Evolutionary conservation across 2,797 vertebrate genomes (phyloP).

Genomic region (Falco naumanni): DNA sequence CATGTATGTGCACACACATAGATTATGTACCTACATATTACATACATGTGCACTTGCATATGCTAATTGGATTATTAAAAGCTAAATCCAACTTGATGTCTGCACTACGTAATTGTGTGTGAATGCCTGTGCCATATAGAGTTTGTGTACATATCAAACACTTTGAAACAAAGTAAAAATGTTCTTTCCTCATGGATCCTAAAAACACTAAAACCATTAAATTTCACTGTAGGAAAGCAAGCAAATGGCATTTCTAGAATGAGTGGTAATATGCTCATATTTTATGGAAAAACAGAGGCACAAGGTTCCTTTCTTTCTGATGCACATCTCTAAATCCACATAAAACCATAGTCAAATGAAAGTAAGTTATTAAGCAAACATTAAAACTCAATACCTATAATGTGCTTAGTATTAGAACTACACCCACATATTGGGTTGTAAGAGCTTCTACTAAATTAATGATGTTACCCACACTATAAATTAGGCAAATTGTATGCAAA

Average conservation of each 20-base stretch:
- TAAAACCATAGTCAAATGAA: constrained; percentile 41
- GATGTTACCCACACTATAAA: constrained; percentile 70
- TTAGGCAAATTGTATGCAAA: constrained; percentile 79
- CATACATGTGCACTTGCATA: background rate
- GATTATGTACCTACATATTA: background rate
- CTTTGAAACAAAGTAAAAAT: background rate
- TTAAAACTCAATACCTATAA: constrained; percentile 56
- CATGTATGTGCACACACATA: background rate
- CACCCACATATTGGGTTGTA: constrained; percentile 68
- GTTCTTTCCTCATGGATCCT: background rate
- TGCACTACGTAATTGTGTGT: background rate
- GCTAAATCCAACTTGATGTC: constrained; percentile 16
- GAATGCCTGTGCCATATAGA: background rate
- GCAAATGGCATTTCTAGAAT: background rate
- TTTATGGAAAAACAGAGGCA: background rate
- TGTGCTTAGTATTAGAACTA: constrained; percentile 58
- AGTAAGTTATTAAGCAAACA: constrained; percentile 49
- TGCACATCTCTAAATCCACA: constrained; percentile 27
- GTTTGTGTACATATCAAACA: background rate
- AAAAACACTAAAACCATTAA: background rate
- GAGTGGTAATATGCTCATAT: background rate
- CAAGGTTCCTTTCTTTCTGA: background rate
- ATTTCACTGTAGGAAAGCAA: background rate
- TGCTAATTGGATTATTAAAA: constrained; percentile 8
- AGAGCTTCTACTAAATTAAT: constrained; percentile 75